These are phyloP conservation scores for Pterocles gutturalis DNA, from an alignment of 2,113 vertebrate genomes.

Conservation along the genomic window DNA sequence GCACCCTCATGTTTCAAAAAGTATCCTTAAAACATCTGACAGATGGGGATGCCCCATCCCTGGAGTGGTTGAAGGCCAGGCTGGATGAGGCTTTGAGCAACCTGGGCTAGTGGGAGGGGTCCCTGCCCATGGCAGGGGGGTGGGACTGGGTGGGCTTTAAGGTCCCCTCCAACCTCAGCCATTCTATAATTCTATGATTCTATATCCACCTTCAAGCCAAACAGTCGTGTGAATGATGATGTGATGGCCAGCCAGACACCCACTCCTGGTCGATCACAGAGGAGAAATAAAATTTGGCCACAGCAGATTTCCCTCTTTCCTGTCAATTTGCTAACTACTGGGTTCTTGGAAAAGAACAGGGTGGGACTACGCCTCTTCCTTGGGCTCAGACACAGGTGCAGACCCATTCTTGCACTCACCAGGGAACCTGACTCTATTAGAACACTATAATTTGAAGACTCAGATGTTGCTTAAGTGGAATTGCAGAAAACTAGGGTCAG, in stretches of 20 bases:
- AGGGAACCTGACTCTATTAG: neutral
- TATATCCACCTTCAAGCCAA: neutral
- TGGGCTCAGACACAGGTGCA: neutral
- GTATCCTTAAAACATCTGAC: neutral
- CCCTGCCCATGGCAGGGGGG: no score
- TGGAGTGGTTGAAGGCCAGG: no score
- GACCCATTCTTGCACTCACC: neutral
- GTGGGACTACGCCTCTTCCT: neutral
- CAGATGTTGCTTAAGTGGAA: neutral
- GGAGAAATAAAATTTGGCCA: neutral
- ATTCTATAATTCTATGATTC: no score
- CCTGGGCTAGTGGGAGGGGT: no score
- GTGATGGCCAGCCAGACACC: neutral
- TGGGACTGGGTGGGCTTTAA: no score
- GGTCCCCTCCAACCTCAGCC: no score
- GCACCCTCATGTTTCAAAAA: neutral
- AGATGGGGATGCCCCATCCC: neutral
- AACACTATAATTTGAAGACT: neutral
- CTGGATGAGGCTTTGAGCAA: no score
- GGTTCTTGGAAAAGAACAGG: neutral
- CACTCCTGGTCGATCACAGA: neutral
- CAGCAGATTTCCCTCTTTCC: neutral
- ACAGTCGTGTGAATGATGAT: fast-evolving
- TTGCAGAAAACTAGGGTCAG: neutral
- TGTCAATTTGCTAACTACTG: neutral